These are phyloP conservation scores for Drosophila fuyamai DNA, from an alignment of 1,140 invertebrate genomes.

Conservation along the genomic window DNA sequence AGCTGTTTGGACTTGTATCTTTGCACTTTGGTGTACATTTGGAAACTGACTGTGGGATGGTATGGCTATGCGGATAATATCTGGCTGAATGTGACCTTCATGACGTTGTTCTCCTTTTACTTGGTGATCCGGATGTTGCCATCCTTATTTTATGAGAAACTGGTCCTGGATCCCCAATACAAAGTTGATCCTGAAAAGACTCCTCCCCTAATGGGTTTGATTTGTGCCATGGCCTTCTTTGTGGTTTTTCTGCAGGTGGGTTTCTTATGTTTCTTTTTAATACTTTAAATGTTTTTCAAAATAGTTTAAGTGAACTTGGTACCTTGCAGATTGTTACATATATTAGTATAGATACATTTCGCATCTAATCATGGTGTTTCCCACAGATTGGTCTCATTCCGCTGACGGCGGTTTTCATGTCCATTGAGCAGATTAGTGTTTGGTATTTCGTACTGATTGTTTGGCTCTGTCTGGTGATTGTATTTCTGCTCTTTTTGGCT, in stretches of 20 bases:
- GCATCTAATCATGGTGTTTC: no score
- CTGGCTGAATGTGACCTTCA: constrained; percentile 56
- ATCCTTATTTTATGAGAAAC: constrained; percentile 39
- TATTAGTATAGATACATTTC: background rate
- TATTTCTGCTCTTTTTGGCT: background rate
- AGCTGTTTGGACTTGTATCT: constrained; percentile 51
- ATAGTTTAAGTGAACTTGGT: no score
- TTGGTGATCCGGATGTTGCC: constrained; percentile 43
- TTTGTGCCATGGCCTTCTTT: constrained; percentile 38
- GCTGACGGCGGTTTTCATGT: constrained; percentile 37
- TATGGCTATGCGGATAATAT: constrained; percentile 24
- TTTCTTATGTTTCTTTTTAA: no score
- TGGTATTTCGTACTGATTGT: constrained; percentile 17
- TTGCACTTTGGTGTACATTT: constrained; percentile 22
- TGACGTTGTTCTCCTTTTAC: constrained; percentile 33
- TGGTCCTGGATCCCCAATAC: constrained; percentile 34
- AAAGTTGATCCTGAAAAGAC: constrained; percentile 4
- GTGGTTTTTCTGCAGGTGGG: constrained; percentile 46
- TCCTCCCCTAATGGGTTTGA: constrained; percentile 40
- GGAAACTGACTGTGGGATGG: constrained; percentile 18
- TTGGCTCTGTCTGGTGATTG: constrained; percentile 23
- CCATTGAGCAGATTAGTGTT: constrained; percentile 4
- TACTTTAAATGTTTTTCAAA: no score
- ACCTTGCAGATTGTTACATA: no score
- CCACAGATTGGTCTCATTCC: constrained; percentile 28